Base-by-base conservation (phyloP, 2,113 vertebrate species). In the Albula goreensis region DNA sequence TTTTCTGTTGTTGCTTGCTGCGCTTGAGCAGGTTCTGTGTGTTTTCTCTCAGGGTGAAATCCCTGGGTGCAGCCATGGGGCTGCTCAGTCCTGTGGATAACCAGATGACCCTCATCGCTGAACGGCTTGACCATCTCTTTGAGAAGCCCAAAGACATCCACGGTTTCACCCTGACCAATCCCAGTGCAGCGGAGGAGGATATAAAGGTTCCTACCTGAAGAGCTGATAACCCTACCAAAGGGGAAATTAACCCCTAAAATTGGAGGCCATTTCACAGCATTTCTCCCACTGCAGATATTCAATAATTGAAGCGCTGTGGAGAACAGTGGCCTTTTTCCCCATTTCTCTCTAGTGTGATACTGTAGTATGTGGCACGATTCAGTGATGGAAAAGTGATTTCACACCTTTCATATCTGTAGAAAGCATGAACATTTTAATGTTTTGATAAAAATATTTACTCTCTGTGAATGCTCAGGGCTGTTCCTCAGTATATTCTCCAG, bases 81-180 rank as follows among this genome's bases (percentile, higher is more conserved):
- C 89, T 95, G 50, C 90, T 97, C 50, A 85, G 90, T 4, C 95
- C 96, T 5, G 84, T 93, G 85, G 96, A 97, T 88, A 85, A 91
- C 48, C 89, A 94, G 60, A 94, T 88, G 0, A 5, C 84, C 3
- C 53, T 89, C 63, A 92, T 97, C 1, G 90, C 93, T 88, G 89
- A 92, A 74, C 92, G 91, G 60, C 92, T 96, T 51, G 84, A 95
- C 22, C 83, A 53, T 5, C 91, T 95, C 79, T 85, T 85, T 74
- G 85, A 89, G 79, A 88, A 94, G 74, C 87, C 93, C 49, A 63
- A 93, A 63, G 90, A 93, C 70, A 87, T 97, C 78, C 93, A 91
- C 8, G 92, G 91, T 81, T 91, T 96, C 41, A 88, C 86, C 51
- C 50, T 96, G 3, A 84, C 80, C 79, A 90, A 95, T 57, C 85